Conservation (phyloP, 1,140 invertebrate genomes). For the Formica selysi region DNA sequence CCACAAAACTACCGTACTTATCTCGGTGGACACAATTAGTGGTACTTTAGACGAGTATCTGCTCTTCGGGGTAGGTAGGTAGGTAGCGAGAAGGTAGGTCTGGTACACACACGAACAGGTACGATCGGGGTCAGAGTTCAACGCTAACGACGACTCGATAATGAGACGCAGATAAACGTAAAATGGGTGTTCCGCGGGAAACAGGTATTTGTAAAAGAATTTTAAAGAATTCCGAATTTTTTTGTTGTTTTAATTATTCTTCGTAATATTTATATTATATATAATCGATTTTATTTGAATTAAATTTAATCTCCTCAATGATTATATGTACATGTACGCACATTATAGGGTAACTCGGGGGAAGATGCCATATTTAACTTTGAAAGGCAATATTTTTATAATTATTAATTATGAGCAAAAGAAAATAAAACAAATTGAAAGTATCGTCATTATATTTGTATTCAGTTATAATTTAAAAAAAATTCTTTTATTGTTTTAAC, state of each 20-base stretch:
- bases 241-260: neutral
- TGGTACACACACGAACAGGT: neutral
- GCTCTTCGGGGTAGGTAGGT: slow-evolving; percentile 29
- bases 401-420: too few relatives aligned
- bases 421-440: too few relatives aligned
- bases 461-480: too few relatives aligned
- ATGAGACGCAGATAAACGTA: slow-evolving; percentile 43
- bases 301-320: too few relatives aligned
- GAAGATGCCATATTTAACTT: too few relatives aligned
- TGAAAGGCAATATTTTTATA: too few relatives aligned
- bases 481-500: too few relatives aligned
- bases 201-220: too few relatives aligned
- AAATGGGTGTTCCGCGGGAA: slow-evolving; percentile 15
- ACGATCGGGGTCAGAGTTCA: slow-evolving; percentile 15
- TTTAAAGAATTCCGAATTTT: neutral
- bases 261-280: neutral
- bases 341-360: too few relatives aligned
- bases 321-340: too few relatives aligned
- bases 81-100: slow-evolving; percentile 44
- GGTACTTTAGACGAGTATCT: neutral
- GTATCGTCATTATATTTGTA: too few relatives aligned
- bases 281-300: neutral
- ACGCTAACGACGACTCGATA: slow-evolving; percentile 47
- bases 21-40: slow-evolving; percentile 31
- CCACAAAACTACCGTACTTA: neutral